Conservation (phyloP, 2,797 vertebrate genomes). For the Vespertilio murinus region DNA sequence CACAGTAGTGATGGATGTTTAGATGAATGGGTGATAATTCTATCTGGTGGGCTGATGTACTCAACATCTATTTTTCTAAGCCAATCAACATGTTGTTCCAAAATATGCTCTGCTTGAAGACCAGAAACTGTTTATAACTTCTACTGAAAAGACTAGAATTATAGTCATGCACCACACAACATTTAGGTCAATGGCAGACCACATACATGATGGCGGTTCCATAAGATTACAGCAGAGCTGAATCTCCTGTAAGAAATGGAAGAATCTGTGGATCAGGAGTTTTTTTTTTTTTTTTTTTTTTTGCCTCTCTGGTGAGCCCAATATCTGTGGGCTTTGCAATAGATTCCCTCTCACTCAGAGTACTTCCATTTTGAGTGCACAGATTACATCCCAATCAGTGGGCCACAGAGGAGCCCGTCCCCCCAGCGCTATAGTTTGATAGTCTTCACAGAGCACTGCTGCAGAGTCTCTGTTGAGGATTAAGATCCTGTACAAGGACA, state of each 20-base stretch:
- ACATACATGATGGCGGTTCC: neutral
- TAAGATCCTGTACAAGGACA: neutral
- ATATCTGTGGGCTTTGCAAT: neutral
- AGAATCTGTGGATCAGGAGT: neutral
- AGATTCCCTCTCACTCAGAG: neutral
- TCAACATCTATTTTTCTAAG: neutral
- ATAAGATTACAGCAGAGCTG: neutral
- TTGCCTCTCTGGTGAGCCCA: neutral
- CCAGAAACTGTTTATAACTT: neutral
- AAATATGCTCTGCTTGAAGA: conserved; percentile 21
- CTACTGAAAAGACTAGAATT: neutral
- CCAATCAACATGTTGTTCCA: neutral
- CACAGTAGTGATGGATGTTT: neutral
- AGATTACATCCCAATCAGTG: neutral
- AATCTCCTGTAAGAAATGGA: neutral
- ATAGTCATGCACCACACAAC: neutral
- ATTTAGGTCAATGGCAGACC: neutral
- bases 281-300: no score
- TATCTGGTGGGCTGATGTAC: neutral
- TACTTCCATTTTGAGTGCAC: neutral
- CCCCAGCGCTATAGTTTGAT: neutral
- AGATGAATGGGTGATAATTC: neutral
- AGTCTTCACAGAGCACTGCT: neutral
- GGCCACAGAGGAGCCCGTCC: neutral
- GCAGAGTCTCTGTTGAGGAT: neutral